Evolutionary conservation across 2,797 vertebrate genomes (phyloP).

Genomic region (Mus spretus): DNA sequence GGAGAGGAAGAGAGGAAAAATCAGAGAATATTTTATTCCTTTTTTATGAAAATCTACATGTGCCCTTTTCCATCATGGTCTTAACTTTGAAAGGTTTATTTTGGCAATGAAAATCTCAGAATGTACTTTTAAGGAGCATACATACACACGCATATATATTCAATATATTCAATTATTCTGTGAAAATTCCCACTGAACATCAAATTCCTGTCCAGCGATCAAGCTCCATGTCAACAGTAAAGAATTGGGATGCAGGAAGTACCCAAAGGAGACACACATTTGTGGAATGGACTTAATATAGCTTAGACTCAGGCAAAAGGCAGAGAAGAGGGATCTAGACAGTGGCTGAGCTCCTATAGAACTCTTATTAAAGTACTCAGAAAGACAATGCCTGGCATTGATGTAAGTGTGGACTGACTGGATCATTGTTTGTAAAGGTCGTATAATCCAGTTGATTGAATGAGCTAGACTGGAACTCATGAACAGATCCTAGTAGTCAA

Average conservation of each 20-base stretch:
- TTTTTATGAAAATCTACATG: too few species aligned
- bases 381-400: not conserved
- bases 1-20: not conserved
- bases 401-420: not conserved
- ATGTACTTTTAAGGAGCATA: not conserved
- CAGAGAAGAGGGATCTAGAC: not conserved
- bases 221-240: not conserved
- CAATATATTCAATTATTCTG: not conserved
- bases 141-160: not conserved
- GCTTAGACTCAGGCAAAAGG: not conserved
- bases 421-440: too few species aligned
- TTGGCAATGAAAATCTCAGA: not conserved
- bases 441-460: too few species aligned
- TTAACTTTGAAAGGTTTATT: not conserved
- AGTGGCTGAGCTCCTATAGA: not conserved
- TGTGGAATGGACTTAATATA: not conserved
- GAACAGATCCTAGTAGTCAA: not conserved
- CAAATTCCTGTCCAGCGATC: not conserved
- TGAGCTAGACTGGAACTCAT: not conserved
- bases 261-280: rapidly evolving
- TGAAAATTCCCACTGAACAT: not conserved
- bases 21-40: not conserved
- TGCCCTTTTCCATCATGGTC: not conserved
- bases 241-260: not conserved
- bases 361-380: not conserved